Conservation (phyloP, 2,888 invertebrate species). For the Athalia rosae region DNA sequence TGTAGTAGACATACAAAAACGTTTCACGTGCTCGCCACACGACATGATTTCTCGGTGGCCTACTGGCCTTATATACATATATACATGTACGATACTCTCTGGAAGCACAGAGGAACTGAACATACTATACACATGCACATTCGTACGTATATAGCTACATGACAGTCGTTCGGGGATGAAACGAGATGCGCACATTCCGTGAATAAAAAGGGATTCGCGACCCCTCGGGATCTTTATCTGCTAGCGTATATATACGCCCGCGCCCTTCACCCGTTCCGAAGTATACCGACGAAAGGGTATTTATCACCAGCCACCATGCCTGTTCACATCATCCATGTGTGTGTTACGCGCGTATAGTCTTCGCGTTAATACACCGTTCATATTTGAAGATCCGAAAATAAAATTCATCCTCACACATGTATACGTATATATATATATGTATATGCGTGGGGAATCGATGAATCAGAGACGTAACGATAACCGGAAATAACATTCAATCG, state of each 20-base stretch:
- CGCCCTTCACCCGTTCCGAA: not conserved
- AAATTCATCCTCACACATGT: no score
- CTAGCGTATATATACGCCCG: not conserved
- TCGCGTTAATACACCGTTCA: no score
- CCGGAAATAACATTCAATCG: slow-evolving; percentile 24
- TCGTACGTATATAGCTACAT: no score
- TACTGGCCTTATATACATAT: slow-evolving; percentile 21
- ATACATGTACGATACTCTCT: not conserved
- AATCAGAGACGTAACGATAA: not conserved
- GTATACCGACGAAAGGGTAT: slow-evolving; percentile 16
- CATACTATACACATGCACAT: no score
- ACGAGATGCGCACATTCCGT: slow-evolving; percentile 10
- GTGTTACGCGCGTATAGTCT: not conserved
- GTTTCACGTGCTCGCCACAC: not conserved
- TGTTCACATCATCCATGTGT: not conserved
- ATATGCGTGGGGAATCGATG: not conserved
- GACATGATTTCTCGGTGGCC: slow-evolving; percentile 17
- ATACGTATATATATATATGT: not conserved
- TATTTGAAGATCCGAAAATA: no score
- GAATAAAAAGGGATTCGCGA: slow-evolving; percentile 37
- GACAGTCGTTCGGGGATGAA: slow-evolving; percentile 21
- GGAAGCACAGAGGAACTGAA: no score
- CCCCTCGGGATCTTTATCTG: not conserved
- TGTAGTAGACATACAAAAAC: no score
- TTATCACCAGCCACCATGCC: not conserved